phyloP scores from a whole-genome alignment of 1,140 invertebrate species.

The Lepidurus apus region DNA sequence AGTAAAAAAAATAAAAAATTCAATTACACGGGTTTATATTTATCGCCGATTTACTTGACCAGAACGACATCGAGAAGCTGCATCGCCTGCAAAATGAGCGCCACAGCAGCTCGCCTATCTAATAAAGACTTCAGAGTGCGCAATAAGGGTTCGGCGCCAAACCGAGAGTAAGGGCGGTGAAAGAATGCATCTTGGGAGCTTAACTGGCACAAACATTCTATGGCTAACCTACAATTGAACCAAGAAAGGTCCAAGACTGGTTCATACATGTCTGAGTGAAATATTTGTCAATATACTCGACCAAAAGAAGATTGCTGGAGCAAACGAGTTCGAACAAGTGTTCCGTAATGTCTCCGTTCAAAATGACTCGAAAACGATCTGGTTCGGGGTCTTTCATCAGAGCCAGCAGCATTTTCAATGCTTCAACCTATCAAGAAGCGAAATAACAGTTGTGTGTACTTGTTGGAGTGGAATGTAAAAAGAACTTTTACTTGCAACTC shows the following conservation, averaged over 20 bases:
- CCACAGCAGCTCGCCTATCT: not conserved
- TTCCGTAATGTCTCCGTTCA: slow-evolving; percentile 24
- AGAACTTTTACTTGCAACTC: not conserved
- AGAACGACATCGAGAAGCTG: slow-evolving; percentile 22
- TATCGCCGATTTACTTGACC: slow-evolving; percentile 17
- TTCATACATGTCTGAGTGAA: not conserved
- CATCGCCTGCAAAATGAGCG: slow-evolving; percentile 15
- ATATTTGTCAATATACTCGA: slow-evolving; percentile 11
- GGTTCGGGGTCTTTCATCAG: not conserved
- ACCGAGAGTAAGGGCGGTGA: not conserved
- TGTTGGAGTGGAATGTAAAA: too few species aligned
- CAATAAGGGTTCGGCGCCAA: slow-evolving; percentile 17
- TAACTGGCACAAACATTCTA: slow-evolving; percentile 21
- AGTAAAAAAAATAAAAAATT: not conserved
- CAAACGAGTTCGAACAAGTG: slow-evolving; percentile 19
- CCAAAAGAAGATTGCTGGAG: slow-evolving; percentile 10
- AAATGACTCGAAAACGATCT: not conserved
- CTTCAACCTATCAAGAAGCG: not conserved
- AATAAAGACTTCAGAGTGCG: not conserved
- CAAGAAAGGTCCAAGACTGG: too few species aligned
- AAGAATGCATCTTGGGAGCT: slow-evolving; percentile 6
- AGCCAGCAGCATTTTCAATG: not conserved
- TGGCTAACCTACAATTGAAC: not conserved
- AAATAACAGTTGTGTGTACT: not conserved
- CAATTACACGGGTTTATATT: not conserved